phyloP scores from a whole-genome alignment of 2,113 vertebrate species.

The Chaetops frenatus region DNA sequence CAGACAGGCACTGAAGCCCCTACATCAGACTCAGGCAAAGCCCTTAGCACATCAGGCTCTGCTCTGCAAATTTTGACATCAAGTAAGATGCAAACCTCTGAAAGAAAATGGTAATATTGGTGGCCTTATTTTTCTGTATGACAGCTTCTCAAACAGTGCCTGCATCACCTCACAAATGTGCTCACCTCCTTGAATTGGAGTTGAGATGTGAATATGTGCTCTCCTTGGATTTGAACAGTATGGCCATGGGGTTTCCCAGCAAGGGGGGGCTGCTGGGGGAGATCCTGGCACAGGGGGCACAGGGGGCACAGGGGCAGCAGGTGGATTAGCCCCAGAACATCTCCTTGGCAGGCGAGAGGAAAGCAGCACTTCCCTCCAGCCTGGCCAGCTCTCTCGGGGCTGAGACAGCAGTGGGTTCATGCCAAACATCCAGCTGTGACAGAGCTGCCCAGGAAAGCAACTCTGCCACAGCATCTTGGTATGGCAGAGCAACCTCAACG shows the following conservation, averaged over 20 bases:
- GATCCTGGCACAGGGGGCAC: rapidly evolving
- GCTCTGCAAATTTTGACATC: neutral
- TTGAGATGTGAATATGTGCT: too few relatives aligned
- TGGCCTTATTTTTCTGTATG: neutral
- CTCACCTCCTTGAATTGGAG: neutral
- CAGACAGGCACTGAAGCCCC: neutral
- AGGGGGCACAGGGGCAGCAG: neutral
- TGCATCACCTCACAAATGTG: neutral
- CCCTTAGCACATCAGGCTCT: neutral
- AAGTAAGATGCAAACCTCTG: neutral
- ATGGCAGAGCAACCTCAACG: neutral
- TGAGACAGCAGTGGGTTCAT: neutral
- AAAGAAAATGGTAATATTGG: neutral
- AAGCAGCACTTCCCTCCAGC: neutral
- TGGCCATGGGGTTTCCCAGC: neutral
- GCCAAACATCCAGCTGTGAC: neutral
- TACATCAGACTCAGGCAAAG: neutral
- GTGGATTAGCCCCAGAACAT: neutral
- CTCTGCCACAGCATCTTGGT: neutral
- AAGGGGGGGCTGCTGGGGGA: neutral
- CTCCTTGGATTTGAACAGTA: neutral
- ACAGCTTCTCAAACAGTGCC: neutral
- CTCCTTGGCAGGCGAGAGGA: neutral
- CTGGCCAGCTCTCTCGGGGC: neutral
- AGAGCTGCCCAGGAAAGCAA: neutral